Base-by-base conservation (phyloP, 2,888 invertebrate species). In the Microctonus hyperodae region DNA sequence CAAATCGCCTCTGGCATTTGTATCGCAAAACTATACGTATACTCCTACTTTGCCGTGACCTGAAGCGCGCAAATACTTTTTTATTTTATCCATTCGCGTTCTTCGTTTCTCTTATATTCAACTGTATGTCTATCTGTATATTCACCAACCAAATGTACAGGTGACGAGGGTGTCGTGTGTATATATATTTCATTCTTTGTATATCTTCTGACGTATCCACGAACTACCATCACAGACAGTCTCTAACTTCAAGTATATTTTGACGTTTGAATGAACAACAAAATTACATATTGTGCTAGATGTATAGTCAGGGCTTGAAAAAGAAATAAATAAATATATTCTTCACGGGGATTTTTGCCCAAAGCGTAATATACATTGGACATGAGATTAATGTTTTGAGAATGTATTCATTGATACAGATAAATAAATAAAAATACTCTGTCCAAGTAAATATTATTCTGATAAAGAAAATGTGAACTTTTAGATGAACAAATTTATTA, bases 261-360 rank as follows among this genome's bases (percentile, higher is more conserved):
- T 79, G 78, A 81, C 80, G 79, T 78, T 75, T 74, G 80, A 76
- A 77, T 78, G 74, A 77, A 76, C 78, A n/a, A 74, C 78, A 70
- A 83, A 82, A 83, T 83, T 83, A 82, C 75, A 81, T 66, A 70
- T 70, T 69, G 74, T 72, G 70, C 69, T 70, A 73, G 67, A 70
- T 70, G 73, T 69, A 72, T 71, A 44, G 31, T 3, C 31, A 44
- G n/a, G 28, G 7, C 25, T 23, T 9, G 6, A 48, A 20, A 59
- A 59, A 59, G n/a, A n/a, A n/a, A n/a, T n/a, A n/a, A n/a, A n/a
- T n/a, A n/a, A n/a, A n/a, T n/a, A 67, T 60, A 64, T 60, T 48
- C 48, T 28, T 23, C 59, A 20, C 40, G n/a, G 35, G 13, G 31
- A 16, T 16, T 31, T 6, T 44, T 7, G 48, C 10, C 16, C 40